phyloP scores from a whole-genome alignment of 1,140 invertebrate genomes.

The Pissodes strobi region DNA sequence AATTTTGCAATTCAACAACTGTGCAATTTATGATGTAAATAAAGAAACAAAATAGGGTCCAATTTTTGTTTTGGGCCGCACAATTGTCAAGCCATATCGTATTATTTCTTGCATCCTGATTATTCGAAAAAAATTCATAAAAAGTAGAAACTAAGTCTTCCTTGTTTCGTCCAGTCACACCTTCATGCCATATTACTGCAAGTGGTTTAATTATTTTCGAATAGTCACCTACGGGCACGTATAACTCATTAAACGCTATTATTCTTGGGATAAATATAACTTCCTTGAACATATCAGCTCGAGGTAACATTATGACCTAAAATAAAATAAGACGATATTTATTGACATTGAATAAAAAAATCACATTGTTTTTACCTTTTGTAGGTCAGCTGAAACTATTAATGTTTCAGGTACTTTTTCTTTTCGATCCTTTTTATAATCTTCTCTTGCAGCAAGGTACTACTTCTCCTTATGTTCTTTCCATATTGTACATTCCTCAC shows the following conservation, averaged over 20 bases:
- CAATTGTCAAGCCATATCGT: no score
- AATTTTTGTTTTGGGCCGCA: no score
- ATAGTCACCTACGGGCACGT: constrained; percentile 6
- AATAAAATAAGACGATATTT: background rate
- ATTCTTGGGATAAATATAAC: background rate
- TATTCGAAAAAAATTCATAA: background rate
- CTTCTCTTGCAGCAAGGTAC: constrained; percentile 20
- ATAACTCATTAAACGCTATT: constrained; percentile 6
- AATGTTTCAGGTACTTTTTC: constrained; percentile 9
- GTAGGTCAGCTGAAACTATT: constrained; percentile 20
- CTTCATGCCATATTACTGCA: background rate
- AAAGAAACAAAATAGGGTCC: no score
- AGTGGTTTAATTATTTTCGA: background rate
- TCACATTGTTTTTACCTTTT: constrained; percentile 12
- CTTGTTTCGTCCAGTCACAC: constrained; percentile 4
- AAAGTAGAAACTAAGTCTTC: constrained; percentile 5
- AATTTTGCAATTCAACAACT: no score
- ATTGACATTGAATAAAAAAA: background rate
- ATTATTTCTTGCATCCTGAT: no score
- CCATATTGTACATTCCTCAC: constrained; percentile 20
- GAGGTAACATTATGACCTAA: background rate
- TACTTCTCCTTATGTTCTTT: constrained; percentile 11
- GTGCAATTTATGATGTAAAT: no score
- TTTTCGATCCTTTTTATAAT: constrained; percentile 24
- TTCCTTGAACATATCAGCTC: background rate